Evolutionary conservation across 2,888 invertebrate species (phyloP).

Genomic region (Napeogenes inachia): DNA sequence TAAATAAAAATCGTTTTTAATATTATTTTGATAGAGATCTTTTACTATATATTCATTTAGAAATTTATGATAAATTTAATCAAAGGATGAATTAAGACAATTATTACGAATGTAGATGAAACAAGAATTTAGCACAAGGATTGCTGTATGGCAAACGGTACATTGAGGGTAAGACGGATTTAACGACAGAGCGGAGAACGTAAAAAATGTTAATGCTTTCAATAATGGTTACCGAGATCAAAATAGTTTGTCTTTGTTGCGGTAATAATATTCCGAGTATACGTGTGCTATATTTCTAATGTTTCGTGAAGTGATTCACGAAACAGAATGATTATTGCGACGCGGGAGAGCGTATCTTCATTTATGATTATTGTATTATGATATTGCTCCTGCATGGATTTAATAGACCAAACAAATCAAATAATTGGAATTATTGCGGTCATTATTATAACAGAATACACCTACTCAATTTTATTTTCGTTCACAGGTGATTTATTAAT

Average conservation of each 20-base stretch:
- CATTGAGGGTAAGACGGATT: slow-evolving; percentile 1
- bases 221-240: not conserved
- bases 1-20: too few species aligned
- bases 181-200: slow-evolving; percentile 3
- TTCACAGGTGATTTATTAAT: not conserved
- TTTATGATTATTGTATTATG: too few species aligned
- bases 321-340: too few species aligned
- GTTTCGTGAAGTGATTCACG: not conserved
- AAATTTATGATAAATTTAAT: too few species aligned
- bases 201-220: slow-evolving; percentile 5
- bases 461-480: not conserved
- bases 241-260: not conserved
- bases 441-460: not conserved
- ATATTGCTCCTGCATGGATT: too few species aligned
- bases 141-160: not conserved
- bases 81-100: too few species aligned
- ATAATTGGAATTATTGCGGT: not conserved
- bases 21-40: too few species aligned
- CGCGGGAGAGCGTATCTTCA: too few species aligned
- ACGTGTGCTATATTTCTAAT: not conserved
- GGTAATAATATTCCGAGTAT: not conserved
- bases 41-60: too few species aligned
- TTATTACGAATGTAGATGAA: not conserved
- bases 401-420: not conserved
- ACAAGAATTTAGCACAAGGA: not conserved